Base-by-base conservation (phyloP, 2,797 vertebrate species). In the Ceryle rudis region DNA sequence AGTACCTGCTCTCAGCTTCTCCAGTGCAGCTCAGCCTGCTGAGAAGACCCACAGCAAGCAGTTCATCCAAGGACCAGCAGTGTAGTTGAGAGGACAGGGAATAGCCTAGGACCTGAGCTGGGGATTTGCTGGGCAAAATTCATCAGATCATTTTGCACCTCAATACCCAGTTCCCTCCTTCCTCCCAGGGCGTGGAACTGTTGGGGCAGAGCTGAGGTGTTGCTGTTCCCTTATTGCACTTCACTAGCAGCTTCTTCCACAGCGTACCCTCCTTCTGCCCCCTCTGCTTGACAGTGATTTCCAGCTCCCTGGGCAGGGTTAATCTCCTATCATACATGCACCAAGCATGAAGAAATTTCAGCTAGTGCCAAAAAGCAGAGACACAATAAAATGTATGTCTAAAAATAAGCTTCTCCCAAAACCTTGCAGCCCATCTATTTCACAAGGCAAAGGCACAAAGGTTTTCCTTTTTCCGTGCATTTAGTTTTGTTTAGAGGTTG, bases 351-450 rank as follows among this genome's bases (percentile, higher is more conserved):
- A 42, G 21, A n/a, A 74, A 65, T 72, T 64, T 44, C 54, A 71
- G 18, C 10, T 66, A 12, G 21, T 1, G 3, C 33, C 81, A 75
- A 89, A 83, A 73, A 64, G 1, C 78, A 75, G 47, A 15, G 41
- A 60, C 5, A 47, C 31, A 67, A 1, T 25, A 22, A 71, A 75
- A 26, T 14, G 11, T 2, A 5, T 18, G 29, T 21, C 42, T 84
- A 31, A 65, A 83, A 84, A 75, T 3, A 46, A 79, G 49, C 17
- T 61, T 67, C 70, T 74, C 9, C 33, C 33, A 41, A 81, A 69
- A 61, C 15, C 22, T 33, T 0, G 0, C 19, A 60, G 65, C 17
- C 49, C 37, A 57, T 8, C 6, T 54, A 23, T 62, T 69, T 51
- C 72, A 64, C 21, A 60, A 67, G 14, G 62, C 22, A 69, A 74